Evolutionary conservation across 92 coral and sea anemone genomes (phyloP).

Genomic region (Epizoanthus scotinus): DNA sequence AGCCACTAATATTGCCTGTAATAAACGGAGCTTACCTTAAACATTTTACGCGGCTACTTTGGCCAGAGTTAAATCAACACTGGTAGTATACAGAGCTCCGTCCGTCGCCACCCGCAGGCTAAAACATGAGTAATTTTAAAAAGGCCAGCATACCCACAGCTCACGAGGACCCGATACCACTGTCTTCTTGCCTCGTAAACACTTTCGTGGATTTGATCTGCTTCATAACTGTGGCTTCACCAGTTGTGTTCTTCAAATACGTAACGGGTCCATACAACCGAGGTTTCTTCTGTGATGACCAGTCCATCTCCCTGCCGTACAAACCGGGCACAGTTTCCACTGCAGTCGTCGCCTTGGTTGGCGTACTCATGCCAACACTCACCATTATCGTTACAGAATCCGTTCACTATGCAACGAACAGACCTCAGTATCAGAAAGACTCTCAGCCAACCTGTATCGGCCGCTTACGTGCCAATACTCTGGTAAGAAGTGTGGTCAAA

Average conservation of each 20-base stretch:
- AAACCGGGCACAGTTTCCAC: slow-evolving; percentile 27
- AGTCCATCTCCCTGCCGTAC: slow-evolving; percentile 41
- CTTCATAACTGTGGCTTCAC: not conserved
- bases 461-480: not conserved
- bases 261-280: slow-evolving; percentile 21
- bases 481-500: not conserved
- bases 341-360: slow-evolving; percentile 1
- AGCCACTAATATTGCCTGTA: too few species aligned
- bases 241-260: slow-evolving; percentile 18
- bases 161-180: not conserved
- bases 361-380: slow-evolving; percentile 12
- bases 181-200: not conserved
- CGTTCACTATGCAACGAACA: not conserved
- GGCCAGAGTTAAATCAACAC: not conserved
- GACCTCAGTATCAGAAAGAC: not conserved
- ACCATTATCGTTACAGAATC: not conserved
- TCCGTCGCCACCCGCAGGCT: not conserved
- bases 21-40: not conserved
- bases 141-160: not conserved
- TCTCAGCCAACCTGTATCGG: not conserved
- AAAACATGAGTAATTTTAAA: not conserved
- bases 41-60: not conserved
- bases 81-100: not conserved
- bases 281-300: slow-evolving; percentile 52
- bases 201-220: slow-evolving; percentile 10